Percentiles rank a stretch among this genome's conserved stretches.
Evolutionary conservation across 2,888 invertebrate genomes (phyloP).

Genomic region (Drosophila longiperda): DNA sequence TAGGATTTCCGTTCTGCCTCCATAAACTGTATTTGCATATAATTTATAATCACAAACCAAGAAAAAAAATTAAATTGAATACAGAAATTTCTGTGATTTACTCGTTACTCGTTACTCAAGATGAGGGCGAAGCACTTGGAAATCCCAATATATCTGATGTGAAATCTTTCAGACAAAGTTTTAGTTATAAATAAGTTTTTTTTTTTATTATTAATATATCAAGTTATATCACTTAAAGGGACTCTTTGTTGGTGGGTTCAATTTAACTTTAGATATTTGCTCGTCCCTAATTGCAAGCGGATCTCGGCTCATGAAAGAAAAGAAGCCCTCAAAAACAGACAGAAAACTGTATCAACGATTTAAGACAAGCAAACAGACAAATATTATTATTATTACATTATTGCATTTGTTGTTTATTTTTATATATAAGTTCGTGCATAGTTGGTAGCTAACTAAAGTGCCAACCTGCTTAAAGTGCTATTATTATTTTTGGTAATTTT

Average conservation of each 20-base stretch:
- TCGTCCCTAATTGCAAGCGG: background rate
- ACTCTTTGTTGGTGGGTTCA: background rate
- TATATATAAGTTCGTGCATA: background rate
- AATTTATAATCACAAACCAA: constrained; percentile 35
- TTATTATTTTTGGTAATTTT: background rate
- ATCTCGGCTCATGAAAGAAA: too few species aligned
- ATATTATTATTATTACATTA: too few species aligned
- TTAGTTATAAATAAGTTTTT: background rate
- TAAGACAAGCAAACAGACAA: background rate
- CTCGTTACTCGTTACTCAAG: background rate
- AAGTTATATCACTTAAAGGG: background rate
- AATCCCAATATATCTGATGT: constrained; percentile 10
- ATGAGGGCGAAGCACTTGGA: constrained; percentile 38
- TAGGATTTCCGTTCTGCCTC: constrained; percentile 74
- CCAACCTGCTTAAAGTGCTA: constrained; percentile 4
- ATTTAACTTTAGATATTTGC: background rate
- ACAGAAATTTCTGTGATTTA: constrained; percentile 16
- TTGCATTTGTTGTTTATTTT: background rate
- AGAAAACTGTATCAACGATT: background rate
- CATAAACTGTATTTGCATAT: constrained; percentile 70
- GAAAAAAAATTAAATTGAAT: constrained; percentile 10
- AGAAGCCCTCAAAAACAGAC: too few species aligned
- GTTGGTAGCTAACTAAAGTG: background rate
- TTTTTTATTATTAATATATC: background rate
- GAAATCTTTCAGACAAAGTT: background rate